phyloP scores from a whole-genome alignment of 2,888 invertebrate species.

The Malthinus flaveolus region DNA sequence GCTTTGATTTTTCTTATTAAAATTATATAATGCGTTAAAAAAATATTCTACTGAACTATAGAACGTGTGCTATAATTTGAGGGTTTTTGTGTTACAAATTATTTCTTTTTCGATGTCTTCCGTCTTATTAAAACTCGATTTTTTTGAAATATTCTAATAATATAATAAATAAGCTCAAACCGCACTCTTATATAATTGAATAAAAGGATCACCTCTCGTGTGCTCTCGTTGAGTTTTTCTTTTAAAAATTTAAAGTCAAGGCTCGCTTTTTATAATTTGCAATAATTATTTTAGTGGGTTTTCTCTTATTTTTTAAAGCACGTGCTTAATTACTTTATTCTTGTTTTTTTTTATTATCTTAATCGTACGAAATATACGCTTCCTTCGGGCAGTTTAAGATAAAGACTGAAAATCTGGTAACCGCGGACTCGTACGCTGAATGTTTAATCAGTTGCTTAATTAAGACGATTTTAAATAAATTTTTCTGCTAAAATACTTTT shows the following conservation, averaged over 20 bases:
- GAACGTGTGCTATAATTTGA: slow-evolving; percentile 18
- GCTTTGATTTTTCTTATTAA: slow-evolving; percentile 15
- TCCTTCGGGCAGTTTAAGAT: no score
- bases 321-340: background rate
- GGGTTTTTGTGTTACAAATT: slow-evolving; percentile 11
- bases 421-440: background rate
- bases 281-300: background rate
- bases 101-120: slow-evolving; percentile 1
- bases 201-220: background rate
- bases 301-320: background rate
- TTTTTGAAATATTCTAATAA: background rate
- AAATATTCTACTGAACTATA: slow-evolving; percentile 17
- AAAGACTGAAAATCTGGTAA: background rate
- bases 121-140: background rate
- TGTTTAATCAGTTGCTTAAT: background rate
- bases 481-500: no score
- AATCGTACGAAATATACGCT: no score
- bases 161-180: background rate
- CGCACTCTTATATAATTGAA: slow-evolving; percentile 1
- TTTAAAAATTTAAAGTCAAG: background rate
- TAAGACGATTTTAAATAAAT: no score
- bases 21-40: slow-evolving; percentile 12
- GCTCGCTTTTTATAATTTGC: background rate
- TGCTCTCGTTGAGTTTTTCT: background rate
- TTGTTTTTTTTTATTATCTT: background rate